Conservation (phyloP, 2,797 vertebrate genomes). For the Pygocentrus nattereri region DNA sequence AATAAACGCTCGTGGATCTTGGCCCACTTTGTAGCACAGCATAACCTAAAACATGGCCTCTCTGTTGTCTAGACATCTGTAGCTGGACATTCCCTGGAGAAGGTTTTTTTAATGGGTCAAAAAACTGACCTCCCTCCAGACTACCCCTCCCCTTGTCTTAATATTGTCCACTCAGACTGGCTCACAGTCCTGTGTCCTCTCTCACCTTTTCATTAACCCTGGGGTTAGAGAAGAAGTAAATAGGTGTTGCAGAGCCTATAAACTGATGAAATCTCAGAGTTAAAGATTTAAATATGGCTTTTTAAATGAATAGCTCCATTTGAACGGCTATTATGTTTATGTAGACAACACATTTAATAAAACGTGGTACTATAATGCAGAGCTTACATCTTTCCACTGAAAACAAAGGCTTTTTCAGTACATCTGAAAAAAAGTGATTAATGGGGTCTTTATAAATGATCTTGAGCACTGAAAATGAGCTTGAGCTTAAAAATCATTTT, state of each 20-base stretch:
- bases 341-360: too few species aligned
- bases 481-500: too few species aligned
- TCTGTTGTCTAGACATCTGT: constrained; percentile 51
- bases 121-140: constrained; percentile 52
- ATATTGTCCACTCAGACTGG: constrained; percentile 33
- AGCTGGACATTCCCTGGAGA: constrained; percentile 48
- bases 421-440: too few species aligned
- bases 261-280: neutral
- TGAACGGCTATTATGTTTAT: too few species aligned
- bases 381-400: too few species aligned
- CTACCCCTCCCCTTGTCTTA: constrained; percentile 32
- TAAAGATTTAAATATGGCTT: too few species aligned
- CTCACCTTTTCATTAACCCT: constrained; percentile 30
- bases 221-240: neutral
- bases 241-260: neutral
- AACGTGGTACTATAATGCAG: too few species aligned
- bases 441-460: too few species aligned
- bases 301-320: too few species aligned
- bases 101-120: constrained; percentile 63
- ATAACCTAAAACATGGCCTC: constrained; percentile 40
- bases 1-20: constrained; percentile 51
- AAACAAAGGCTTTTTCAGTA: too few species aligned
- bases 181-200: constrained; percentile 16
- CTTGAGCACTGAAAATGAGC: too few species aligned
- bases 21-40: constrained; percentile 48